Evolutionary conservation across 2,113 vertebrate genomes (phyloP), one percentile per base, ranked within the genome.

Genomic region (Pluvialis apricaria): DNA sequence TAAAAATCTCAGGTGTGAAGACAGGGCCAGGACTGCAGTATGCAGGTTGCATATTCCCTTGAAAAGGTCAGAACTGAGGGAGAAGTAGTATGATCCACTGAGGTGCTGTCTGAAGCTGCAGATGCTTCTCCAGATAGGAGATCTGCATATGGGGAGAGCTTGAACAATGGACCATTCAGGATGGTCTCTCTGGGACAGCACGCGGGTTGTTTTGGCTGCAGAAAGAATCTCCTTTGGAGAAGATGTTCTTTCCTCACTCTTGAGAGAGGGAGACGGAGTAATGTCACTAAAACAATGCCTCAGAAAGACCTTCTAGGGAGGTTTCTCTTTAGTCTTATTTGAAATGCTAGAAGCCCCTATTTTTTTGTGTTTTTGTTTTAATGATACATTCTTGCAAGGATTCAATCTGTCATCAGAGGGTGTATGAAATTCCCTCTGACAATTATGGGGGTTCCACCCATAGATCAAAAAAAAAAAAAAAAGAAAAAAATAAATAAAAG

Each of bases 91-190:
- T 54, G 76, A 94, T 83, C n/a, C 69, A 76, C 4, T 86, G 96
- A 91, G 95, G 96, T 91, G 89, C 65, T 91, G 51, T 70, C 76
- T 83, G 88, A 54, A 72, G 82, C 82, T 86, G 75, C 68, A 95
- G 92, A 96, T 87, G 87, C 82, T 94, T 96, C 95, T 97, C 80
- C 82, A 97, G 95, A 96, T 71, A 97, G 88, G 83, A 97, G 96
- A 96, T 71, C 62, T 96, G 79, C 68, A 54, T 24, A 36, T 86
- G 80, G 87, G 71, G 71, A 68, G 38, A 82, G 54, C 61, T 91
- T 19, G 7, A 96, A 97, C 97, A 97, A 96, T 92, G 75, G 90
- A 76, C 49, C 92, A 86, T 86, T 94, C 82, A 92, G 87, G 93
- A 95, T 79, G 19, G 72, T 88, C 95, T 94, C 91, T 94, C 52